These are phyloP conservation scores for Boleophthalmus pectinirostris DNA, from an alignment of 2,113 vertebrate species.

Conservation along the genomic window DNA sequence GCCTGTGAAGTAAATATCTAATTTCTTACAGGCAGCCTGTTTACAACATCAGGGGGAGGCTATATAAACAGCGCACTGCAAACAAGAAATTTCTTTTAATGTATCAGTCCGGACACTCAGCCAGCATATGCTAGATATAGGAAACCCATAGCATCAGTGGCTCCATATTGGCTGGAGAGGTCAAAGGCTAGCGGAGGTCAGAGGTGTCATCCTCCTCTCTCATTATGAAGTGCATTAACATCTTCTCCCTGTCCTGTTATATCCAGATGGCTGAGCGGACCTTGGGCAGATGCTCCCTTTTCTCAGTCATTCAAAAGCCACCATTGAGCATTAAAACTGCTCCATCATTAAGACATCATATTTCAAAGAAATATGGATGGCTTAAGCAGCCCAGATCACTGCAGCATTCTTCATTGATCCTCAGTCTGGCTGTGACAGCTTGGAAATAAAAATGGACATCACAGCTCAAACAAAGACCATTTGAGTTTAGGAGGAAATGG, in stretches of 20 bases:
- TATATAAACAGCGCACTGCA: slow-evolving; percentile 64
- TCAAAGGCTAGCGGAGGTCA: slow-evolving; percentile 81
- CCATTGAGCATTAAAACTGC: slow-evolving; percentile 73
- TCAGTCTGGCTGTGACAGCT: slow-evolving; percentile 36
- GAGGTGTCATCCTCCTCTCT: slow-evolving; percentile 79
- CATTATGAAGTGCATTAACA: slow-evolving; percentile 82
- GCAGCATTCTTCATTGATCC: slow-evolving; percentile 49
- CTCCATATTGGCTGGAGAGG: slow-evolving; percentile 71
- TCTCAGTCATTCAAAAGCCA: slow-evolving; percentile 67
- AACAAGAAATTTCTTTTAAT: slow-evolving; percentile 77
- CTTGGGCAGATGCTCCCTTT: slow-evolving; percentile 72
- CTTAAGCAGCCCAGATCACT: slow-evolving; percentile 16
- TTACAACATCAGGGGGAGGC: slow-evolving; percentile 62
- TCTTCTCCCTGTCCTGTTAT: slow-evolving; percentile 63
- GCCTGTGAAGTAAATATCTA: slow-evolving; percentile 74
- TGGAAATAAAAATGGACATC: slow-evolving; percentile 12
- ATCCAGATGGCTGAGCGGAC: slow-evolving; percentile 75
- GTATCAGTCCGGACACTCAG: slow-evolving; percentile 57
- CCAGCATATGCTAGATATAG: slow-evolving; percentile 78
- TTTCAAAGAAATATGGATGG: slow-evolving; percentile 76
- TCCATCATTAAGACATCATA: slow-evolving; percentile 76
- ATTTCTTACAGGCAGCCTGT: slow-evolving; percentile 64
- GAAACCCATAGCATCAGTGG: slow-evolving; percentile 75
- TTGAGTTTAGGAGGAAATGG: background rate
- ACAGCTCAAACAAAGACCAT: slow-evolving; percentile 6